Base-by-base conservation (phyloP, 2,888 invertebrate genomes). In the Ryuthela nishihirai region DNA sequence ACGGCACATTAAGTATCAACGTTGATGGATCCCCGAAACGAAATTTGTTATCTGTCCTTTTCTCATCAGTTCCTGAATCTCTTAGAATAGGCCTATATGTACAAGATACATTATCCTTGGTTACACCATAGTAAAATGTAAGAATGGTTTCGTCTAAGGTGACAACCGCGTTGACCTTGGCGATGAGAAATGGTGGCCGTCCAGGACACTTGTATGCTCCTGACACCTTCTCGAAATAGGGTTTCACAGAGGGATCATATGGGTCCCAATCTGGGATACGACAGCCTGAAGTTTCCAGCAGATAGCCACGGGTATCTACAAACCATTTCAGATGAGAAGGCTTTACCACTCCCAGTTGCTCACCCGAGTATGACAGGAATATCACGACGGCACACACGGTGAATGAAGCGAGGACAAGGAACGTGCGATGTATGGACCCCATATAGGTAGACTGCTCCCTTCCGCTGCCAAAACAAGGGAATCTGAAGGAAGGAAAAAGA, bases 201-300 rank as follows among this genome's bases (percentile, higher is more conserved):
- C 58, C 54, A 1, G 62, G 58, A 17, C 62, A 62, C 20, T 39
- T 49, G 35, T 54, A 62, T 9, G 58, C 54, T 9, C 26, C 9
- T 15, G 38, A 26, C n/a, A 47, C 23, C 39, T 44, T 60, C 21
- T 21, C 45, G 41, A 59, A 39, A 29, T 63, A 64, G 1, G 47
- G 9, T 12, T 29, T 25, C n/a, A 64, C 62, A 7, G 54, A 54
- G 7, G 60, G 48, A 25, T 65, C 64, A 20, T 58, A 64, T 2
- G 61, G 58, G 23, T 61, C 59, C 56, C 61, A 65, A 12, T 61
- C 55, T 18, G 64, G 65, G 20, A 65, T 65, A 9, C 50, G 56
- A 34, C 64, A 64, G 7, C 62, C 60, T 2, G 58, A 46, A 3
- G 64, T 64, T 24, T 65, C 52, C 23, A 64, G 42, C 15, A 59